Evolutionary conservation across 2,113 vertebrate genomes (phyloP).

Genomic region (Alosa alosa): DNA sequence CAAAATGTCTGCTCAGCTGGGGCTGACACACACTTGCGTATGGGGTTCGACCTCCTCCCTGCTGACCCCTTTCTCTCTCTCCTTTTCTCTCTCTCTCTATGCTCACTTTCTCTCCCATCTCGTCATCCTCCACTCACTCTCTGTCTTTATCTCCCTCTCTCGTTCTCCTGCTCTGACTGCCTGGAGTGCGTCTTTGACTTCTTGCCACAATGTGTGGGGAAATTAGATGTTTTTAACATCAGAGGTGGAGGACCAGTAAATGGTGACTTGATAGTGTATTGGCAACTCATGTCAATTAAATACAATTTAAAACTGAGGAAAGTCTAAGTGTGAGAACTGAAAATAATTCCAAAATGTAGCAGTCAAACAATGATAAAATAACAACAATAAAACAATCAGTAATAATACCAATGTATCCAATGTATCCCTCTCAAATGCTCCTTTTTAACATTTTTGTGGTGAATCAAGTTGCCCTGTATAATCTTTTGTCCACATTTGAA

Average conservation of each 20-base stretch:
- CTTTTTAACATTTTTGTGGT: background rate
- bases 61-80: slow-evolving; percentile 59
- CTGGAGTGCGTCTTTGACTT: background rate
- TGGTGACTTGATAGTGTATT: background rate
- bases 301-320: background rate
- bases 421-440: background rate
- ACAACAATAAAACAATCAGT: background rate
- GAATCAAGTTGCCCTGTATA: background rate
- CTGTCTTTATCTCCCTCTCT: background rate
- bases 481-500: background rate
- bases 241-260: background rate
- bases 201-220: background rate
- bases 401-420: too few relatives aligned
- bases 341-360: background rate
- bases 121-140: slow-evolving; percentile 41
- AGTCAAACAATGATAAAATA: background rate
- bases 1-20: slow-evolving; percentile 81
- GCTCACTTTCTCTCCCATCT: slow-evolving; percentile 42
- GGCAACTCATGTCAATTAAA: background rate
- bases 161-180: slow-evolving; percentile 38
- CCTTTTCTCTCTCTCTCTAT: background rate
- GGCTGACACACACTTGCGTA: slow-evolving; percentile 68
- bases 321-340: background rate
- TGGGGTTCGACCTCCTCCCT: slow-evolving; percentile 70
- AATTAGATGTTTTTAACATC: background rate